Base-by-base conservation (phyloP, 2,888 invertebrate species). In the Pollenia labialis region DNA sequence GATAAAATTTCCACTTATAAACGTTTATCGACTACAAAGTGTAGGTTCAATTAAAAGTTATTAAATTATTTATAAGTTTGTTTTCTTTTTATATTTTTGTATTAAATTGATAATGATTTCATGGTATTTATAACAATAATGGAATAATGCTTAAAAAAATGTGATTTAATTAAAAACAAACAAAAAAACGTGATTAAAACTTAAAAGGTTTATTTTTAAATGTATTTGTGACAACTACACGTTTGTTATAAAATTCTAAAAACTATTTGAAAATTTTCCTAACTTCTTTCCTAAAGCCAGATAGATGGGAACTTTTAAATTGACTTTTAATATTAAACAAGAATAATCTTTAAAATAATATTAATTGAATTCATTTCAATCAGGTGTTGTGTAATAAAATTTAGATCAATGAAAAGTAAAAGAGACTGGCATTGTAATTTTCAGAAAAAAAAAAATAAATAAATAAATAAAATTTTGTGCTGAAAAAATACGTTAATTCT, bases 21-120 rank as follows among this genome's bases (percentile, higher is more conserved):
- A n/a, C 81, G 72, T 77, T 84, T 68, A 84, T 69, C 84, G 74
- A 69, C 84, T 74, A 40, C 72, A 74, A 42, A 77, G 77, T 69
- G 76, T 68, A 87, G 84, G 87, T 87, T 77, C 62, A 32, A 32
- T 6, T 32, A 32, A 32, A 32, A 32, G 3, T 66, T 74, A 54
- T 75, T 32, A 68, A 50, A 50, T 50, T 18, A 60, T 58, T 32
- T 32, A 6, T 32, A 32, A 32, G 52, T 14, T 46, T n/a, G 54
- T 66, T 32, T 23, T 42, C 40, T 50, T 50, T 50, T 32, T 52
- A n/a, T n/a, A 32, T 7, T 62, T 40, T 52, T 32, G 16, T 69
- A 68, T 42, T 56, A 60, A 80, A 56, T 42, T 69, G 40, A 58
- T 68, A 50, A 68, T 50, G n/a, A 58, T 18, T 12, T 48, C 50